These are phyloP conservation scores for Arothron firmamentum DNA, from an alignment of 2,113 vertebrate genomes.

Conservation along the genomic window DNA sequence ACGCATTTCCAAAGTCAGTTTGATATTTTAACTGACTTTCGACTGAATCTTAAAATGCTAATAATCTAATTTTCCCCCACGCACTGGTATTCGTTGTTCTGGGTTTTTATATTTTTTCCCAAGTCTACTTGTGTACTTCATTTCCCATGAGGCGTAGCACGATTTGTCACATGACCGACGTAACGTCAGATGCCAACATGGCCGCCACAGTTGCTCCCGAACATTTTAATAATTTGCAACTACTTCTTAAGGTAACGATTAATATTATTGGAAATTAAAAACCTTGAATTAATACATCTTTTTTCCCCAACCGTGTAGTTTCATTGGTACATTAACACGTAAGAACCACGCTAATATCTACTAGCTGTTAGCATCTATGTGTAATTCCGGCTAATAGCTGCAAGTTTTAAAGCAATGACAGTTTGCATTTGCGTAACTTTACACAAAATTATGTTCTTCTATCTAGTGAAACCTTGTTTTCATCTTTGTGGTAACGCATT, in stretches of 20 bases:
- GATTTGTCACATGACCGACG: constrained; percentile 39
- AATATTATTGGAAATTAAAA: too few species aligned
- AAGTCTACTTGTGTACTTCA: constrained; percentile 3
- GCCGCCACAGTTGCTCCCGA: constrained; percentile 52
- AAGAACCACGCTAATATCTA: background rate
- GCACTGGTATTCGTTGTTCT: background rate
- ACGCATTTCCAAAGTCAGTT: too few species aligned
- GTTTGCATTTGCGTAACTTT: too few species aligned
- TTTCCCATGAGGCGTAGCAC: constrained; percentile 37
- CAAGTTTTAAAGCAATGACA: too few species aligned
- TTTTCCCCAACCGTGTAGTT: too few species aligned
- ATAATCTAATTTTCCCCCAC: background rate
- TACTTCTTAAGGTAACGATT: constrained; percentile 70
- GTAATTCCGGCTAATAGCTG: too few species aligned
- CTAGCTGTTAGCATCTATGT: background rate
- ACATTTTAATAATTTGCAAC: constrained; percentile 67
- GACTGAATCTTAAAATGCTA: background rate
- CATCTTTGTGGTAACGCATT: too few species aligned
- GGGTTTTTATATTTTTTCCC: too few species aligned
- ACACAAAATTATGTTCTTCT: too few species aligned
- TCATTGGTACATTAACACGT: too few species aligned
- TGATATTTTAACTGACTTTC: too few species aligned
- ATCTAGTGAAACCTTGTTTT: too few species aligned
- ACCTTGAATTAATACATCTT: fast-evolving
- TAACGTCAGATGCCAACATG: constrained; percentile 61